Base-by-base conservation (phyloP, 2,113 vertebrate species). In the Sinocyclocheilus grahami region DNA sequence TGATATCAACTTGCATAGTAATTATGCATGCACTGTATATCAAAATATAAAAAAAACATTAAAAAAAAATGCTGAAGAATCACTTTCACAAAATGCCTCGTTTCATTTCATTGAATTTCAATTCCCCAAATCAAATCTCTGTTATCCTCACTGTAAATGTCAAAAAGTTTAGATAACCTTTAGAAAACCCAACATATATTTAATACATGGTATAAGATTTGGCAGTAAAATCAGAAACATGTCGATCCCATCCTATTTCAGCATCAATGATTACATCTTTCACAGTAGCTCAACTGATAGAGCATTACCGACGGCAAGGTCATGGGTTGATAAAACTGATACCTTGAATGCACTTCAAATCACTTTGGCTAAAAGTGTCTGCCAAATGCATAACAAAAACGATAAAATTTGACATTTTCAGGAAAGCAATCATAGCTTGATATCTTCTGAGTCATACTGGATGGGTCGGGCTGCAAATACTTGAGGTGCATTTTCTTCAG, bases 91-190 rank as follows among this genome's bases (percentile, higher is more conserved):
- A 46, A 37, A 1, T 18, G 67, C 30, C 30, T 74, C 12, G 5
- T 24, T 75, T 13, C 10, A 48, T 75, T 75, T 75, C 20, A 75
- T 4, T 75, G 72, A 5, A 46, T 75, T 75, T 30, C 24, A 78
- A n/a, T 39, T 58, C 27, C 53, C 4, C 46, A 63, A 62, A 62
- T n/a, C 11, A 1, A 58, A 30, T 5, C 27, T 20, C 4, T 5
- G 33, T 63, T 42, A 63, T 62, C 55, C 37, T 62, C 2, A 8
- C 78, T 16, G 4, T 33, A 20, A 78, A 78, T 78, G 78, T 80
- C 58, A 80, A 11, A 42, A 62, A 39, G 33, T 80, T 42, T 9
- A 63, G 78, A 80, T 63, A 63, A 80, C 58, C 33, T 63, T 63
- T 63, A 16, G 11, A 80, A 80, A 80, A 42, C 2, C 3, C 13